Evolutionary conservation across 2,797 vertebrate species (phyloP).

Genomic region (Phoebastria nigripes): DNA sequence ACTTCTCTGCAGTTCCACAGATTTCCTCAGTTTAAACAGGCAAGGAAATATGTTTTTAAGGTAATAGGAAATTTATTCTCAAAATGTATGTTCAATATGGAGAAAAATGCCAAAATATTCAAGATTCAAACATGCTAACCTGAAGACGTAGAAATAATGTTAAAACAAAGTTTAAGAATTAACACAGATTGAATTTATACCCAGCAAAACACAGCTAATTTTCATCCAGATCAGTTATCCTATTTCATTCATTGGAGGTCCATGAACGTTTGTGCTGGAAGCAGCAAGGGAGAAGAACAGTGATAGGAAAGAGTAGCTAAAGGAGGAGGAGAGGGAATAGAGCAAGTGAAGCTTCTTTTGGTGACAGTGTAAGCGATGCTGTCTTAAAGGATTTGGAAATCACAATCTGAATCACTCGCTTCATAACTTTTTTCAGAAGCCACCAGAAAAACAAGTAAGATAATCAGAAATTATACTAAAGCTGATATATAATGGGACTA

Average conservation of each 20-base stretch:
- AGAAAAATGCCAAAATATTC: not conserved
- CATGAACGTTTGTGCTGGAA: rapidly evolving
- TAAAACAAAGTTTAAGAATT: not conserved
- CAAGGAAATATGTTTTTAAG: not conserved
- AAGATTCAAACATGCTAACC: not conserved
- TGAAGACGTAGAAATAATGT: not conserved
- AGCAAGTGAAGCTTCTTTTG: not conserved
- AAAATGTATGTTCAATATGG: not conserved
- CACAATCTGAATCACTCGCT: not conserved
- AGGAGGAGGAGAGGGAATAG: not conserved
- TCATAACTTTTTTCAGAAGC: not conserved
- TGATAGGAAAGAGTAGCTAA: not conserved
- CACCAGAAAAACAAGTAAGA: not conserved
- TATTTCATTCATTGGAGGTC: not conserved
- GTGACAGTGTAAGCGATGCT: not conserved
- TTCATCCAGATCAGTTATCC: not conserved
- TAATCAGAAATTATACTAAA: not conserved
- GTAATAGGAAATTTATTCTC: not conserved
- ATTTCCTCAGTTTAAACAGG: not conserved
- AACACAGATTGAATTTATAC: not conserved
- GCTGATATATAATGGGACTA: slow-evolving; percentile 1
- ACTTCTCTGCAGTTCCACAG: not conserved
- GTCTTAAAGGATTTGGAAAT: not conserved
- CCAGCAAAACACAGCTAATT: not conserved
- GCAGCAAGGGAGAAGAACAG: not conserved